These are phyloP conservation scores for Poeciliopsis turrubarensis DNA, from an alignment of 2,113 vertebrate species.

Conservation along the genomic window DNA sequence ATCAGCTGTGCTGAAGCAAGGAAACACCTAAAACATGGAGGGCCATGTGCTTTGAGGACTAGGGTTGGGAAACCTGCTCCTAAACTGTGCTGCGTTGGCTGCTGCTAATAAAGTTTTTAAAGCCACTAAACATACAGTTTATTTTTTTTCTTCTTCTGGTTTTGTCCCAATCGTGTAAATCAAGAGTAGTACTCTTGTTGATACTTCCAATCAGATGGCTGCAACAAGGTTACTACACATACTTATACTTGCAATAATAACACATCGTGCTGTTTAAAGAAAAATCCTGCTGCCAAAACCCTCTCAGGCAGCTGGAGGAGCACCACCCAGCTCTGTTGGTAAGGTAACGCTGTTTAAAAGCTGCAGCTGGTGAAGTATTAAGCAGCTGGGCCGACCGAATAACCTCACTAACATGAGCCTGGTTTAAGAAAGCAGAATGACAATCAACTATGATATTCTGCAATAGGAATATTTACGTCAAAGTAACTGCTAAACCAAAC, in stretches of 20 bases:
- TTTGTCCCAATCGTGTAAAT: no score
- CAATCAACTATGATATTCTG: neutral
- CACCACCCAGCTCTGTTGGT: neutral
- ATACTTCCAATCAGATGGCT: neutral
- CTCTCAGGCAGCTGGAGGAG: no score
- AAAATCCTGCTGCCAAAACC: no score
- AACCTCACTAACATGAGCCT: neutral
- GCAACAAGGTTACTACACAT: no score
- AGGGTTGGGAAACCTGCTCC: no score
- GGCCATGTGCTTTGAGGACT: no score
- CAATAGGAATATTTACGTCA: neutral
- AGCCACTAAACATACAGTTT: no score
- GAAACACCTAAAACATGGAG: no score
- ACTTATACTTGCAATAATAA: neutral
- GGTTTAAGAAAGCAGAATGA: neutral
- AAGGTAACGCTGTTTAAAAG: neutral
- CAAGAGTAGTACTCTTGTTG: no score
- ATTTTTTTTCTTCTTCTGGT: no score
- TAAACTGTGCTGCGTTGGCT: conserved; percentile 9
- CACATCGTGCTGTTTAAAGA: neutral
- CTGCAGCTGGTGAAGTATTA: neutral
- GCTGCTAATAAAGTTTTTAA: neutral
- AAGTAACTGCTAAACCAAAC: neutral
- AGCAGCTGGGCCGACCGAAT: neutral
- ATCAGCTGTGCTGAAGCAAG: no score